Evolutionary conservation across 2,888 invertebrate genomes (phyloP).

Genomic region (Steinernema carpocapsae): DNA sequence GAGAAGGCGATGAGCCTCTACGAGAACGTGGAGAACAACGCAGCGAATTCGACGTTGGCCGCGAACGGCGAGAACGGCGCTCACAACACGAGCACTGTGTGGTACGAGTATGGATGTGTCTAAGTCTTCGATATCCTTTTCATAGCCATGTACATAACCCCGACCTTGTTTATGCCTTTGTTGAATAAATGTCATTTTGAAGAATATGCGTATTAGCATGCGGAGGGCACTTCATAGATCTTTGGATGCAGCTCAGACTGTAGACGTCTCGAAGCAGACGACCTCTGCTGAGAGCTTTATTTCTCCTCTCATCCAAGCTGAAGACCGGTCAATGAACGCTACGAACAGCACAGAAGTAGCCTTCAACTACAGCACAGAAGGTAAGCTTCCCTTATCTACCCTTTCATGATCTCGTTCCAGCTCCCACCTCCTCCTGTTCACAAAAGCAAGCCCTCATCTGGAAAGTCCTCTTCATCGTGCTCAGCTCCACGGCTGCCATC

Average conservation of each 20-base stretch:
- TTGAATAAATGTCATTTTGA: not conserved
- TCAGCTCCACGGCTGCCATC: not conserved
- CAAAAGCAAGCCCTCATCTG: not conserved
- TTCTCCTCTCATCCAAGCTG: too few species aligned
- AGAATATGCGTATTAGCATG: too few species aligned
- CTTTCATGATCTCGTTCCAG: not conserved
- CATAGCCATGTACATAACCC: conserved; percentile 6
- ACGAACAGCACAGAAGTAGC: too few species aligned
- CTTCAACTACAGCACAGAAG: too few species aligned
- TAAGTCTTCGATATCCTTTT: not conserved
- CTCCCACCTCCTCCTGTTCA: too few species aligned
- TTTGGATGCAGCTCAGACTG: too few species aligned
- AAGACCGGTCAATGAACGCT: too few species aligned
- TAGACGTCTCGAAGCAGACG: too few species aligned
- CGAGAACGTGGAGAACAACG: conserved; percentile 48
- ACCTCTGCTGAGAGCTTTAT: too few species aligned
- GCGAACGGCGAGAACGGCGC: conserved; percentile 1
- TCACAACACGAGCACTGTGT: conserved; percentile 46
- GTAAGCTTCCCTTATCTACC: not conserved
- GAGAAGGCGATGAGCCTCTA: conserved; percentile 57
- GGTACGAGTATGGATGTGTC: conserved; percentile 44
- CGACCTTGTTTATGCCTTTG: not conserved
- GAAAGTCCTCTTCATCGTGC: not conserved
- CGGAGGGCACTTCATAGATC: too few species aligned
- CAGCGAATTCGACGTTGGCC: not conserved